Percentiles rank a stretch among this genome's conserved stretches.
Evolutionary conservation across 2,888 invertebrate genomes (phyloP).

Genomic region (Trilocha varians): DNA sequence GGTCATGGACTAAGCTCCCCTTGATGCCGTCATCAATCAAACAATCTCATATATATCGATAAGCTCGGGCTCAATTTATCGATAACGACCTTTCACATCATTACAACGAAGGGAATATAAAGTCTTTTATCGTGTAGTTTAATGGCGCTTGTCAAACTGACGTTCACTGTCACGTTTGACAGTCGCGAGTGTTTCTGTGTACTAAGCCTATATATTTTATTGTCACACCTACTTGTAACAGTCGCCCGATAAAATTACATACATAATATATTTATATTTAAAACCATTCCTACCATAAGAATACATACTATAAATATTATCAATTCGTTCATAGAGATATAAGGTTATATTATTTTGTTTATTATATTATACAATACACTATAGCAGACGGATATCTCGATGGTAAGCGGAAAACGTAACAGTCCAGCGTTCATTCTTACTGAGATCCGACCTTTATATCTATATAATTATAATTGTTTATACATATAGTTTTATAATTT

Average conservation of each 20-base stretch:
- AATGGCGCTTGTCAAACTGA: neutral
- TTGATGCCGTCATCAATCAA: conserved; percentile 31
- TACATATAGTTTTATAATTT: neutral
- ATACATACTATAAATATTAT: neutral
- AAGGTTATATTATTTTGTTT: neutral
- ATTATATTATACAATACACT: neutral
- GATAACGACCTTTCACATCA: neutral
- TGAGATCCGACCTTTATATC: neutral
- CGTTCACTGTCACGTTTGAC: conserved; percentile 2
- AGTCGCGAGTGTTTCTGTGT: conserved; percentile 11
- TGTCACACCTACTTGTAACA: conserved; percentile 42
- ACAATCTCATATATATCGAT: conserved; percentile 1
- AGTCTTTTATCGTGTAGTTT: conserved; percentile 6
- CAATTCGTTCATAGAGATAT: neutral
- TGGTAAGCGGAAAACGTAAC: neutral
- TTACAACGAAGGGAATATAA: conserved; percentile 1
- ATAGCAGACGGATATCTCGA: neutral
- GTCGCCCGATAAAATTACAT: conserved; percentile 10
- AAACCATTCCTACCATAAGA: neutral
- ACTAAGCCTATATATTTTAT: conserved; percentile 30
- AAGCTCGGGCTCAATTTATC: conserved; percentile 2
- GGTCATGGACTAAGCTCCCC: conserved; percentile 69
- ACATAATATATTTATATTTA: neutral
- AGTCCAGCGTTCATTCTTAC: too few species aligned
- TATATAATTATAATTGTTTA: neutral